Base-by-base conservation (phyloP, 35 echinoderm and acorn worm species). In the Chiridota heheva region DNA sequence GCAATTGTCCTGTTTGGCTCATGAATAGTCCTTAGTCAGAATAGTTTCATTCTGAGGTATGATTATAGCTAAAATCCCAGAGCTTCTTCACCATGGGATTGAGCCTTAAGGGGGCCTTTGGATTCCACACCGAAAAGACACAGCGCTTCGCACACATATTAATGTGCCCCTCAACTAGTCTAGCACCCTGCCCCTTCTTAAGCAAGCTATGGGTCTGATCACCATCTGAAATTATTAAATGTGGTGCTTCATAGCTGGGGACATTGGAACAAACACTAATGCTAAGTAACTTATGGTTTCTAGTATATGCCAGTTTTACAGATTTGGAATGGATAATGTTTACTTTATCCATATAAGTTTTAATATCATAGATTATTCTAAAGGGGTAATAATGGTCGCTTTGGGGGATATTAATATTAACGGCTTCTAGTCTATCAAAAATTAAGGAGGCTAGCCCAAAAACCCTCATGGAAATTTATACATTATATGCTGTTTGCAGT, bases 291-390 rank as follows among this genome's bases (percentile, higher is more conserved):
- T n/a, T n/a, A n/a, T n/a, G n/a, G n/a, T n/a, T n/a, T n/a, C n/a
- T n/a, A n/a, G n/a, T n/a, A n/a, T n/a, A n/a, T 44, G 42, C 35
- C 35, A 73, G 22, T 45, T 73, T 73, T 42, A 35, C 1, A 5
- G 26, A 18, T 37, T 67, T 67, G 30, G 63, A 67, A 17, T 40
- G 41, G 2, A 72, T 67, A 35, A 76, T 32, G 72, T 76, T 35
- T 26, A 12, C 44, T 40, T 55, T 76, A 36, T 76, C 72, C 15
- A 76, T 44, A n/a, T 76, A 76, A 8, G 72, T 74, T 36, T 74
- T 45, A 20, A 74, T 74, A 36, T 74, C 70, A 28, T 74, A 44
- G 42, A 45, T 74, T 51, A 76, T 76, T 36, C 72, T 76, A n/a
- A 55, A 76, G 7, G 72, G 72, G 29, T 76, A 76, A n/a, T 37